Evolutionary conservation across 30 jellyfish, hydroid and myxozoan genomes (phyloP).

Genomic region (Nemopilema nomurai): DNA sequence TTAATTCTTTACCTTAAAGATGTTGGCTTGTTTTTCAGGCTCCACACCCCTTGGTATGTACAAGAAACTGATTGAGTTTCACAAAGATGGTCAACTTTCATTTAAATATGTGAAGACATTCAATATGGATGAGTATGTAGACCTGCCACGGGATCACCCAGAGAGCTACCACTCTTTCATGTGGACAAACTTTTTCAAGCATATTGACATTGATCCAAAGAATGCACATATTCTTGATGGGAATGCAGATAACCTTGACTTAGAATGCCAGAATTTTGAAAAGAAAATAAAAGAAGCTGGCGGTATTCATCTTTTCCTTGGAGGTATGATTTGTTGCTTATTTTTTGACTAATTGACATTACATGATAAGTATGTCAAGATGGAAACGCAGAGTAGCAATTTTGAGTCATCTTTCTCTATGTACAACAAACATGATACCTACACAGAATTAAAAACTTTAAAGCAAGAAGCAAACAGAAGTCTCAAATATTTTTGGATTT

Average conservation of each 20-base stretch:
- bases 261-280: conserved; percentile 83
- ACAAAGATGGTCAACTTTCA: conserved; percentile 78
- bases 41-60: conserved; percentile 98
- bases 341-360: neutral
- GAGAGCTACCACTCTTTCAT: conserved; percentile 95
- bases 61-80: conserved; percentile 74
- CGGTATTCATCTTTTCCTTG: conserved; percentile 87
- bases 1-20: neutral
- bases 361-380: too few species aligned
- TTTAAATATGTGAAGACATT: conserved; percentile 90
- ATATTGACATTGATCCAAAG: conserved; percentile 90
- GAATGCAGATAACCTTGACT: conserved; percentile 77
- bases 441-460: too few species aligned
- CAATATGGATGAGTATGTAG: conserved; percentile 96
- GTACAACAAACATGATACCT: too few species aligned
- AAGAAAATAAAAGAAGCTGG: conserved; percentile 81
- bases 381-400: too few species aligned
- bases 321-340: conserved; percentile 68
- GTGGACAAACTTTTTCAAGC: conserved; percentile 98
- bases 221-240: conserved; percentile 92
- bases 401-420: too few species aligned
- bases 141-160: conserved; percentile 92
- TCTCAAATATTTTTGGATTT: too few species aligned
- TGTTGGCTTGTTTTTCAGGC: conserved; percentile 48
- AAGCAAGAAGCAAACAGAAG: too few species aligned